A percentile compares a stretch with the other conserved stretches of the same genome.
These are phyloP conservation scores for Acronicta aceris DNA, from an alignment of 2,888 invertebrate genomes.

Conservation along the genomic window DNA sequence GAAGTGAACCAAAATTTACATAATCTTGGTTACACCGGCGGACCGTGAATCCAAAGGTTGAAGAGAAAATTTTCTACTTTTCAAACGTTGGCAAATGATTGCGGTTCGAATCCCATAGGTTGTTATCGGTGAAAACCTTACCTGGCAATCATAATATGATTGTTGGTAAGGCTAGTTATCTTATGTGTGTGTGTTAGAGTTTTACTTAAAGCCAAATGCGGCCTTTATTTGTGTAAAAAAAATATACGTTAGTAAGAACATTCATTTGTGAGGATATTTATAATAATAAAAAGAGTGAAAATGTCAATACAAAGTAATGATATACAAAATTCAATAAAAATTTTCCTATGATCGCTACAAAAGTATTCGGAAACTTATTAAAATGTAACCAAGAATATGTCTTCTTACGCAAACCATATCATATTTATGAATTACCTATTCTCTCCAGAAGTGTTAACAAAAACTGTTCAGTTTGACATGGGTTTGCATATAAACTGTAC, in stretches of 20 bases:
- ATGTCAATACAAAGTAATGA: too few relatives aligned
- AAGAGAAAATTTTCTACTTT: conserved; percentile 45
- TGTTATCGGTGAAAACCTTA: conserved; percentile 47
- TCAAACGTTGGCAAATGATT: conserved; percentile 54
- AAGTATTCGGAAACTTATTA: not conserved
- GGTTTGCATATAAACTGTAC: conserved; percentile 28
- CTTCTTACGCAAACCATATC: not conserved
- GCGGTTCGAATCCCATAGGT: conserved; percentile 47
- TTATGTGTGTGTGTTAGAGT: conserved; percentile 21
- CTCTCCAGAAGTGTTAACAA: conserved; percentile 2
- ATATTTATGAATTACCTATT: conserved; percentile 8
- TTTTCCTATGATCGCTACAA: not conserved
- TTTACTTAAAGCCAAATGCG: not conserved
- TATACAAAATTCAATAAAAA: not conserved
- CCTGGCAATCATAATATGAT: conserved; percentile 41
- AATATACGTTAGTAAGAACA: too few relatives aligned
- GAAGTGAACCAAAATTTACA: conserved; percentile 75
- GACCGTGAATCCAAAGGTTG: conserved; percentile 47
- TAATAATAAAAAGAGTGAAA: too few relatives aligned
- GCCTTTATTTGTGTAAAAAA: too few relatives aligned
- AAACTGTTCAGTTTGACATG: conserved; percentile 22
- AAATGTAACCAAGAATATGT: not conserved
- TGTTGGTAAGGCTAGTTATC: conserved; percentile 26
- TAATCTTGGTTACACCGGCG: conserved; percentile 63
- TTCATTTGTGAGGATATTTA: too few relatives aligned